Percentiles rank a stretch among this genome's conserved stretches.
phyloP scores from a whole-genome alignment of 2,797 vertebrate genomes.

The Peromyscus nudipes region DNA sequence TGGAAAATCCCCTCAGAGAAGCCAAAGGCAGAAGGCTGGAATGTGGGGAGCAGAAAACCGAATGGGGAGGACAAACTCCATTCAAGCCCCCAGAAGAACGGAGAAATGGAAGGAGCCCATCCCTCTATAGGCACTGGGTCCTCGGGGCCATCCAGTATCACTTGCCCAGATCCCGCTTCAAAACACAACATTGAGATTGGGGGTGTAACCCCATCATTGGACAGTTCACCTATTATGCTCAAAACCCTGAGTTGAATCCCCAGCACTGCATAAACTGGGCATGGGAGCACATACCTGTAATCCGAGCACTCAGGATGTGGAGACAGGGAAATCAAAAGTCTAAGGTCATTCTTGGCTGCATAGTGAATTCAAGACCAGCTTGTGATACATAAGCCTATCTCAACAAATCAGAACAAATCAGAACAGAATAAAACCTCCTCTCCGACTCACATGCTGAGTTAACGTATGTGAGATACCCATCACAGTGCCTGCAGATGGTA shows the following conservation, averaged over 20 bases:
- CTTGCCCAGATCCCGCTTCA: not conserved
- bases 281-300: not conserved
- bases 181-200: not conserved
- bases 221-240: not conserved
- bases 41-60: too few relatives aligned
- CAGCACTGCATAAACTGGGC: not conserved
- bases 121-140: not conserved
- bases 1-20: too few relatives aligned
- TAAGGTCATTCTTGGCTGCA: not conserved
- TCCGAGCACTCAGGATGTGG: not conserved
- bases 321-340: not conserved
- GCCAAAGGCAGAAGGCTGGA: not conserved
- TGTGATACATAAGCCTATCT: not conserved
- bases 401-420: not conserved
- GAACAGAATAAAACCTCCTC: not conserved
- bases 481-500: fast-evolving
- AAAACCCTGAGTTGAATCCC: not conserved
- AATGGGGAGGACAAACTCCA: not conserved
- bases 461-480: not conserved
- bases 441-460: not conserved
- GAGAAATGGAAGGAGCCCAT: fast-evolving
- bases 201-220: not conserved
- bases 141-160: fast-evolving
- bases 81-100: not conserved
- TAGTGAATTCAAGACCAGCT: not conserved